Evolutionary conservation across 2,888 invertebrate species (phyloP), one percentile per base, ranked within the genome.

Genomic region (Drosophila dives): DNA sequence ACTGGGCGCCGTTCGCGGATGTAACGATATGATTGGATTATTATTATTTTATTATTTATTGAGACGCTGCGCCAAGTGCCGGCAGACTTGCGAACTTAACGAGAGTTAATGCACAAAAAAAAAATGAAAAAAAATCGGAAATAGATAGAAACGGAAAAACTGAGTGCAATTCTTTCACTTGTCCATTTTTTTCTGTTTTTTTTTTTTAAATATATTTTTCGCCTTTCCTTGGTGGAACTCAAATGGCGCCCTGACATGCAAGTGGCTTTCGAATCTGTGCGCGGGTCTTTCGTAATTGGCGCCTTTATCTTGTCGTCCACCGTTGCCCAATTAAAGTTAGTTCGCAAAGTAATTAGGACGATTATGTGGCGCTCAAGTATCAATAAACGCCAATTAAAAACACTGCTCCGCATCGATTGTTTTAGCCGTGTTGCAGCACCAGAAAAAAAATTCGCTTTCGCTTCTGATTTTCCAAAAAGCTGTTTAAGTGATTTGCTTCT

Each of bases 1-100:
- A 77, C 78, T 80, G 80, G 70, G 74, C 77, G 74, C 77, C 72
- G 76, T 77, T 81, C 81, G 87, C 83, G 86, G 88, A 87, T 87
- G 87, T 86, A 83, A 80, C 89, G 87, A 87, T 89, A 90, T 91
- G 91, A 91, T 91, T 91, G 90, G 90, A 91, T 91, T 91, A 91
- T 91, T 91, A 91, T 91, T 91, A 90, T 91, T 86, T 87, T 81
- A 91, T 91, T 90, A 91, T 91, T 87, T 90, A 90, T 86, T 89
- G 90, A 90, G 85, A 84, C 80, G 84, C 80, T 75, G 79, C 66
- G 71, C 68, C 65, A 72, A 82, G 82, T 79, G 70, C 64, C 50
- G 64, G 29, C 53, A 54, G 38, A 62, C 56, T 72, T 23, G 8
- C 42, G 15, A 42, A 20, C 15, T 15, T 56, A 56, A 56, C 42